Evolutionary conservation across 2,797 vertebrate species (phyloP), one percentile per base, ranked within the genome.

Genomic region (Parambassis ranga): DNA sequence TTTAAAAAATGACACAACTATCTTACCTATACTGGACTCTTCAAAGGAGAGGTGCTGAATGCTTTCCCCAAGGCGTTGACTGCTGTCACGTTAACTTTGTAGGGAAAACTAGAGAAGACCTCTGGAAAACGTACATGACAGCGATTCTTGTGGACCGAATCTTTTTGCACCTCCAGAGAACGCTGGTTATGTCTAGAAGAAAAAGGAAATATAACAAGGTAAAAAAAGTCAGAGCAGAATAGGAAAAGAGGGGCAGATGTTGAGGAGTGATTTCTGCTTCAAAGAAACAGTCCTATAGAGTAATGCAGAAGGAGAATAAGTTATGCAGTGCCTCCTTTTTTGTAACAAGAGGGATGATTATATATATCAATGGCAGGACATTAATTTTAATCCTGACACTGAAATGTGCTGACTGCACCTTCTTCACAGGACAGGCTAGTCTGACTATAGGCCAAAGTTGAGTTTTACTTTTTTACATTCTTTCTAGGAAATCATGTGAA

Each of bases 71-170:
- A 87, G 8, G 94, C 88, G 13, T 97, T 99, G 73, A 94, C 88
- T 16, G 96, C 96, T 0, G 94, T 97, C 78, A 99, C 88, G 1
- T 95, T 98, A 65, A 98, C 96, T 70, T 89, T 92, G 92, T 99
- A 99, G 53, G 95, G 95, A 87, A 90, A 89, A 8, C 90, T 95
- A 1, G 96, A 97, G 90, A 99, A 99, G 71, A 99, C 94, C 77
- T 97, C 96, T 7, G 94, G 91, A 71, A 96, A 98, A 53, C 89
- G 93, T 47, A 98, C 95, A 46, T 97, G 95, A 77, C 96, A 98
- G 65, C 96, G 94, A 84, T 98, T 98, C 91, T 97, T 99, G 68
- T 95, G 96, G 71, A 93, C 58, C 0, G 87, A 61, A 43, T 98
- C 96, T 81, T 92, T 94, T 85, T 94, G 93, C 28, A 95, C 96